Conservation (phyloP, 2,797 vertebrate genomes). For the Microhierax caerulescens region DNA sequence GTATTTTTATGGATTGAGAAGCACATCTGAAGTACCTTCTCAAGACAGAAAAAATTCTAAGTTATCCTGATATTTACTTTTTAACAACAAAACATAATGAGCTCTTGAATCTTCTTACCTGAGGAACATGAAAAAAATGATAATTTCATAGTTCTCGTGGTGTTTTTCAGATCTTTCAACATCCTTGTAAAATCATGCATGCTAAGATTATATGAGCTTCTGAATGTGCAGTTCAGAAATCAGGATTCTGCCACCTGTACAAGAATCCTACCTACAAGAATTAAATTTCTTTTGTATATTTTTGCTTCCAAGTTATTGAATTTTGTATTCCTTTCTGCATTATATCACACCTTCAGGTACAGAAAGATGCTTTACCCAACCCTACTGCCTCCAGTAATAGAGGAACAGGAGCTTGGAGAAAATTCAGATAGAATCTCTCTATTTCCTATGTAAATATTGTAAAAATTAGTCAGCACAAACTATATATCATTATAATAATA, state of each 20-base stretch:
- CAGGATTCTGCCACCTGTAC: not conserved
- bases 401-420: not conserved
- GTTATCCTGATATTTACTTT: not conserved
- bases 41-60: not conserved
- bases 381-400: not conserved
- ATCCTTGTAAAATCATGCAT: not conserved
- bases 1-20: not conserved
- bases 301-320: not conserved
- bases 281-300: not conserved
- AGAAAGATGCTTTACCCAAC: not conserved
- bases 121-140: not conserved
- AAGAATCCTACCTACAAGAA: not conserved
- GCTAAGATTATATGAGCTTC: not conserved
- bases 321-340: not conserved
- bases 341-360: not conserved
- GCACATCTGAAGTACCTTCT: not conserved
- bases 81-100: not conserved
- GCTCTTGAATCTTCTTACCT: not conserved
- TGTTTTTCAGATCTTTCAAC: not conserved
- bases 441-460: not conserved
- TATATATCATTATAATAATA: not conserved
- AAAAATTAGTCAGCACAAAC: not conserved
- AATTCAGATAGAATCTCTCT: not conserved
- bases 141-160: not conserved
- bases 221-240: not conserved